Conservation (phyloP, 1,140 invertebrate genomes). For the Charaxes varanes region DNA sequence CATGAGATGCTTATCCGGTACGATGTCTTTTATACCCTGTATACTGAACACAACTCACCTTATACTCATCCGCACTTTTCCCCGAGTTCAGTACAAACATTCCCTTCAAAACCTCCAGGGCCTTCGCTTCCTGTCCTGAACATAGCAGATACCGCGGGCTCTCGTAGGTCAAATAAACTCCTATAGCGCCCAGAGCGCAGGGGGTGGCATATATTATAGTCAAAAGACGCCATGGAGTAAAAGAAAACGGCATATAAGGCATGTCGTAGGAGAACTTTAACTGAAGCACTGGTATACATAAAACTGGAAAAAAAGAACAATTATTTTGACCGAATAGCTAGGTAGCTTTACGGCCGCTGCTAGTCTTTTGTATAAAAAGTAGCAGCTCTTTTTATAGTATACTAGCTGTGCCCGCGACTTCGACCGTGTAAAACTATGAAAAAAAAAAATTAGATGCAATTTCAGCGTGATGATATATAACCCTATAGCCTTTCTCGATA, state of each 20-base stretch:
- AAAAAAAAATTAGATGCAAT: no score
- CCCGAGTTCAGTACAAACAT: conserved; percentile 75
- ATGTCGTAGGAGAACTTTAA: conserved; percentile 62
- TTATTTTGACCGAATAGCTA: conserved; percentile 1
- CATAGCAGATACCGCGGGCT: conserved; percentile 81
- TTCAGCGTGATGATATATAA: no score
- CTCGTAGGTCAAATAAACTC: conserved; percentile 77
- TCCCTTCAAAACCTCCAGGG: conserved; percentile 69
- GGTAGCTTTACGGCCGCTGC: no score
- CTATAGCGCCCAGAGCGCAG: conserved; percentile 72
- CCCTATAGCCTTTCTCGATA: no score
- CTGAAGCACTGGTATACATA: conserved; percentile 43
- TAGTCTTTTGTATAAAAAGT: no score
- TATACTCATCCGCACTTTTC: conserved; percentile 39
- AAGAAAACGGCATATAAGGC: conserved; percentile 51
- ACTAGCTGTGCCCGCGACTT: no score
- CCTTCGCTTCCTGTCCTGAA: conserved; percentile 71
- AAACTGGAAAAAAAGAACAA: conserved; percentile 32
- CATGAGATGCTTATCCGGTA: no score
- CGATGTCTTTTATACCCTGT: no score
- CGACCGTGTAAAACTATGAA: no score
- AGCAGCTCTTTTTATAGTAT: no score
- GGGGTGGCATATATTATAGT: conserved; percentile 77
- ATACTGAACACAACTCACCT: conserved; percentile 30
- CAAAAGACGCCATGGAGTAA: conserved; percentile 81